A percentile compares a stretch with the other conserved stretches of the same genome.
These are phyloP conservation scores for Heliocidaris erythrogramma DNA, from an alignment of 35 echinoderm and acorn worm genomes.

Conservation along the genomic window DNA sequence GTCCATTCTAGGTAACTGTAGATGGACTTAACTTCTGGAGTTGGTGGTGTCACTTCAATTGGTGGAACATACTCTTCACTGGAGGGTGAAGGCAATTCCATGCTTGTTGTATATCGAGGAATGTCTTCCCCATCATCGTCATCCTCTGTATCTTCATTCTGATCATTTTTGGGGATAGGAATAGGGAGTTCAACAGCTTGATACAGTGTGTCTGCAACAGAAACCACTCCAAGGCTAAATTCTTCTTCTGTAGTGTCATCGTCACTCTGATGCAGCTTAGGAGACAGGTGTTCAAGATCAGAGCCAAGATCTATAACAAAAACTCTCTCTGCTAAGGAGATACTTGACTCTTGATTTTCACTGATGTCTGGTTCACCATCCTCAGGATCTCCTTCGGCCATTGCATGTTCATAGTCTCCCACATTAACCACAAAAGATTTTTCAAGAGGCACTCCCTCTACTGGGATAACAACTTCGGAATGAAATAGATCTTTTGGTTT, in stretches of 20 bases:
- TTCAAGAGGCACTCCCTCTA: background rate
- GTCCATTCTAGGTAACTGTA: constrained; percentile 46
- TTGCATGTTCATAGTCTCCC: background rate
- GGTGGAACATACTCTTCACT: background rate
- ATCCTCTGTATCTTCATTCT: background rate
- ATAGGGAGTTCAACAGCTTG: background rate
- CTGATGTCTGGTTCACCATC: background rate
- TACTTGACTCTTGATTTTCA: background rate
- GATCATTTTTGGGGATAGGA: background rate
- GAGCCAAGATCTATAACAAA: constrained; percentile 28
- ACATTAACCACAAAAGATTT: background rate
- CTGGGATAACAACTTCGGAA: constrained; percentile 11
- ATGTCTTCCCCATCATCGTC: background rate
- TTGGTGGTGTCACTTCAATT: background rate
- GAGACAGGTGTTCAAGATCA: background rate
- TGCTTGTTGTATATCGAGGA: background rate
- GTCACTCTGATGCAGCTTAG: constrained; percentile 39
- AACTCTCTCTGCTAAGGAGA: background rate
- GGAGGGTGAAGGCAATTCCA: background rate
- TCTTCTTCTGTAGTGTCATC: constrained; percentile 47
- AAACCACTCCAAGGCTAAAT: constrained; percentile 10
- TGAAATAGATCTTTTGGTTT: constrained; percentile 34
- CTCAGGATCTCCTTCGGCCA: background rate
- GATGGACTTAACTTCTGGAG: background rate
- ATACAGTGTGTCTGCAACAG: constrained; percentile 32